These are phyloP conservation scores for Aplysina aerophoba DNA, from an alignment of 37 sponge, comb jelly and placozoan species.

Conservation along the genomic window DNA sequence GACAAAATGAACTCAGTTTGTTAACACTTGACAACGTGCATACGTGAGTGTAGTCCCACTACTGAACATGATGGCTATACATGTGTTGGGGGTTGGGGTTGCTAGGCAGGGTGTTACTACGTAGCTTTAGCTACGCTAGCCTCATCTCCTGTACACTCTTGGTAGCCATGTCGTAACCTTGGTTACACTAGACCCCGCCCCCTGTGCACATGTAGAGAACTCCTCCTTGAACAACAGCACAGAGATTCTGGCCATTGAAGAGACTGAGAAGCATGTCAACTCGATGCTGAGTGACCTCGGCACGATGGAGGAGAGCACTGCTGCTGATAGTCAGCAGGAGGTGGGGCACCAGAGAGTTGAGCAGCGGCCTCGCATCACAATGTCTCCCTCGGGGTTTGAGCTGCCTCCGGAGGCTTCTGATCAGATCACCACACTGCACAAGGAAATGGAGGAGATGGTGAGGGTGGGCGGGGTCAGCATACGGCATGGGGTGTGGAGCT, in stretches of 20 bases:
- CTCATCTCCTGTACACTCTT: no score
- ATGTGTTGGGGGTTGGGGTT: not conserved
- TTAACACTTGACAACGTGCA: no score
- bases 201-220: no score
- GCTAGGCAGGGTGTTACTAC: not conserved
- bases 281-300: slow-evolving; percentile 20
- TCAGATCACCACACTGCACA: not conserved
- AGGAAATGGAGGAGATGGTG: slow-evolving; percentile 17
- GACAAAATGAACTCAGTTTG: no score
- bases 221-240: no score
- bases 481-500: not conserved
- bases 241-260: slow-evolving; percentile 27
- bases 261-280: slow-evolving; percentile 21
- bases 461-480: slow-evolving; percentile 1
- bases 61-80: not conserved
- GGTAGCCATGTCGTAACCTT: not conserved
- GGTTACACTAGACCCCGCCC: no score
- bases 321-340: no score
- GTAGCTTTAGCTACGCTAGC: no score
- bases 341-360: no score
- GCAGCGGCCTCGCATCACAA: not conserved
- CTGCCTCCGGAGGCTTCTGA: slow-evolving; percentile 9
- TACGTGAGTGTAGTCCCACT: no score
- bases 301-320: not conserved
- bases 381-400: slow-evolving; percentile 33